These are phyloP conservation scores for Caenorhabditis panamensis DNA, from an alignment of 2,888 invertebrate genomes.

Conservation along the genomic window DNA sequence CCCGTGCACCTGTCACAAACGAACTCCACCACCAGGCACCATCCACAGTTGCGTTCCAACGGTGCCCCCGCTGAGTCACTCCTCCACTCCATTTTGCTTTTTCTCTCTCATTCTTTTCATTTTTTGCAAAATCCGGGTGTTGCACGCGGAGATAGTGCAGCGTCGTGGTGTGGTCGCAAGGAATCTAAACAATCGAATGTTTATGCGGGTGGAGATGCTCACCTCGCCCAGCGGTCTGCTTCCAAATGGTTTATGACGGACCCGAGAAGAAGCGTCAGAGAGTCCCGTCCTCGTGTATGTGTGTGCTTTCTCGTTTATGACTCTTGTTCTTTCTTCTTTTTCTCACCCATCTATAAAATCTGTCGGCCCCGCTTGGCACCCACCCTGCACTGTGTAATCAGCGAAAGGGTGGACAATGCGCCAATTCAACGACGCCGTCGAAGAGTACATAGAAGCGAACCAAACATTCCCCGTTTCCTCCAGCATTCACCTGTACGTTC, in stretches of 20 bases:
- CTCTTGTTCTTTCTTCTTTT: constrained; percentile 50
- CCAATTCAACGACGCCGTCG: neutral
- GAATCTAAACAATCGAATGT: constrained; percentile 50
- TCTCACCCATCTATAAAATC: constrained; percentile 9
- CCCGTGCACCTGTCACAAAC: neutral
- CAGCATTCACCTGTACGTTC: neutral
- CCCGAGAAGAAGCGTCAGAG: neutral
- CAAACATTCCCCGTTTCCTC: neutral
- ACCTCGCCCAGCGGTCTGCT: constrained; percentile 6
- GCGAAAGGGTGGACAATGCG: constrained; percentile 42
- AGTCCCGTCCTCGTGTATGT: neutral
- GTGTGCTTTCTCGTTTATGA: constrained; percentile 35
- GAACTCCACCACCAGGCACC: neutral
- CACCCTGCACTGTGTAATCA: constrained; percentile 39
- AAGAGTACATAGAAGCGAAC: neutral
- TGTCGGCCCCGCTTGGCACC: neutral
- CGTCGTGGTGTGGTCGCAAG: constrained; percentile 3
- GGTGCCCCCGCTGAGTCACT: neutral
- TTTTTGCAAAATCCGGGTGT: constrained; percentile 16
- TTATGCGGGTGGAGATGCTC: constrained; percentile 34
- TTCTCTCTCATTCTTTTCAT: neutral
- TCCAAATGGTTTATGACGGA: constrained; percentile 48
- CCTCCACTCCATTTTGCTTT: neutral
- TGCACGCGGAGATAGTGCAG: constrained; percentile 41
- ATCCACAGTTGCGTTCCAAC: constrained; percentile 6